phyloP scores from a whole-genome alignment of 2,797 vertebrate genomes.

The Tachyglossus aculeatus region DNA sequence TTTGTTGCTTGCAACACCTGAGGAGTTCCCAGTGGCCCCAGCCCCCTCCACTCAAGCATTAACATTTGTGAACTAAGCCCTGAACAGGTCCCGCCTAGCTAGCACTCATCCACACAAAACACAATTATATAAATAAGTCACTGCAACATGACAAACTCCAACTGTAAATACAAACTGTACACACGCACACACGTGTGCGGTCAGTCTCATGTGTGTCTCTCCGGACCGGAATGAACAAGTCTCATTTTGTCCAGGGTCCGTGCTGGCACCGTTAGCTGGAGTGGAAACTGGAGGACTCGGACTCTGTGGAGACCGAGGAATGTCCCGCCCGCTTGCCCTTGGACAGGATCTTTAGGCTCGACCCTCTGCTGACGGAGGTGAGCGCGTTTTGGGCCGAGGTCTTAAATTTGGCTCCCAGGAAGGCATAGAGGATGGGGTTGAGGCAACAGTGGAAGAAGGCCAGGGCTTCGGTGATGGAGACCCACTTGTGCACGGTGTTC shows the following conservation, averaged over 20 bases:
- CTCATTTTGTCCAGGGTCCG: too few relatives aligned
- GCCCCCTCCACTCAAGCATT: slow-evolving; percentile 65
- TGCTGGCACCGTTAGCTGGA: slow-evolving; percentile 85
- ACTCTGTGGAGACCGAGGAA: slow-evolving; percentile 96
- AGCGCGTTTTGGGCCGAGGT: slow-evolving; percentile 89
- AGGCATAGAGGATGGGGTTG: slow-evolving; percentile 97
- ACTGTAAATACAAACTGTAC: slow-evolving; percentile 76
- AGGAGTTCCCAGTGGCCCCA: slow-evolving; percentile 61
- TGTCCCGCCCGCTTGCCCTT: slow-evolving; percentile 90
- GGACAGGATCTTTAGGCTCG: slow-evolving; percentile 92
- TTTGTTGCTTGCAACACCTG: slow-evolving; percentile 62
- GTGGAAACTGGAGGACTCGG: slow-evolving; percentile 94
- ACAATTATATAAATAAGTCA: slow-evolving; percentile 81
- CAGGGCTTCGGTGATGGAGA: slow-evolving; percentile 90
- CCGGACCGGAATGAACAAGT: too few relatives aligned
- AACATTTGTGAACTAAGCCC: slow-evolving; percentile 67
- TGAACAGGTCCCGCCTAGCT: slow-evolving; percentile 80
- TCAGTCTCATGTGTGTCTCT: slow-evolving; percentile 73
- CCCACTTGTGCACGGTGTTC: slow-evolving; percentile 84
- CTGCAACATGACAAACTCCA: slow-evolving; percentile 71
- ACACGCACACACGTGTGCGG: too few relatives aligned
- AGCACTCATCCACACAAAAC: slow-evolving; percentile 67
- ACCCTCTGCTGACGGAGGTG: slow-evolving; percentile 85
- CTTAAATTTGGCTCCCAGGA: slow-evolving; percentile 96
- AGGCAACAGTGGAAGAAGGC: slow-evolving; percentile 98